A percentile compares a stretch with the other conserved stretches of the same genome.
Evolutionary conservation across 2,797 vertebrate genomes (phyloP).

Genomic region (Mallotus villosus): DNA sequence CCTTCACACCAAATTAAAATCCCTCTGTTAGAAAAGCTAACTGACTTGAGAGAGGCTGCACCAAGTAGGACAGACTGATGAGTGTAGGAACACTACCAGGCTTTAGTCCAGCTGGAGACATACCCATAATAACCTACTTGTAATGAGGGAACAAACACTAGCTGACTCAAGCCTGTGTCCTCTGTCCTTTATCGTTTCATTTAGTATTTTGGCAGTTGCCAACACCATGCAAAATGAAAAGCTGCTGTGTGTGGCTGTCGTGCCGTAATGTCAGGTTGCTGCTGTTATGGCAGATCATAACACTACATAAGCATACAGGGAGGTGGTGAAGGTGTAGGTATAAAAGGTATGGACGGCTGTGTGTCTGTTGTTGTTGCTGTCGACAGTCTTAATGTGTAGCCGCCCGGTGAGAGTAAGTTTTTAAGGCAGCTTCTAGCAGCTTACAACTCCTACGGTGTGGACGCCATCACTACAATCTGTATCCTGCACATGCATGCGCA

Average conservation of each 20-base stretch:
- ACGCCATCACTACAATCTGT: not conserved
- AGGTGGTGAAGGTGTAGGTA: not conserved
- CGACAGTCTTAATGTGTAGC: not conserved
- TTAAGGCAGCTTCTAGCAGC: not conserved
- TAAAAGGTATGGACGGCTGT: not conserved
- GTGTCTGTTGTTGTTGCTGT: not conserved
- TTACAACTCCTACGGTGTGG: not conserved
- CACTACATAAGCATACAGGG: not conserved
- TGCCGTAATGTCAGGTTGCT: conserved; percentile 5
- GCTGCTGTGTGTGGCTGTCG: not conserved
- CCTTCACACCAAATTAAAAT: not conserved
- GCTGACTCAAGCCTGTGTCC: not conserved
- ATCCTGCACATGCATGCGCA: conserved; percentile 48
- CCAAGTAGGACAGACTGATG: not conserved
- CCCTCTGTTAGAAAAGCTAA: not conserved
- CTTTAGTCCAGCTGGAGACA: not conserved
- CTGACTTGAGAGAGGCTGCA: not conserved
- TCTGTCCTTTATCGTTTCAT: conserved; percentile 1
- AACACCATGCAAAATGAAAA: conserved; percentile 4
- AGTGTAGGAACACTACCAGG: not conserved
- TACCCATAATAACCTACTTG: not conserved
- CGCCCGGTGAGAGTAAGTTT: not conserved
- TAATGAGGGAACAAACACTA: not conserved
- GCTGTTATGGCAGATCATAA: not conserved
- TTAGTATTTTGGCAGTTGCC: not conserved